These are phyloP conservation scores for Drusus annulatus DNA, from an alignment of 1,140 invertebrate genomes.

Conservation along the genomic window DNA sequence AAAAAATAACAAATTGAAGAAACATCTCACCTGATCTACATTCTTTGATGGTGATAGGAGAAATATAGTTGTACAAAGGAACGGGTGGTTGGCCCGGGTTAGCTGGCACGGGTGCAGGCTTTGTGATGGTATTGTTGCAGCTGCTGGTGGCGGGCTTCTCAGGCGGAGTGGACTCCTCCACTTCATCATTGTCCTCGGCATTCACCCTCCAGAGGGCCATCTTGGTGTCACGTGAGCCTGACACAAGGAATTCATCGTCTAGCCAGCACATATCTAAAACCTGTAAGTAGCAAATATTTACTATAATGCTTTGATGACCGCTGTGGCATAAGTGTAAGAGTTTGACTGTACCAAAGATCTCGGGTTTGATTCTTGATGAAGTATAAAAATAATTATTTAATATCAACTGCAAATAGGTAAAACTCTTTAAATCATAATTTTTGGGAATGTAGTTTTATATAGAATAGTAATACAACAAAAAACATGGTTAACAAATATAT, in stretches of 20 bases:
- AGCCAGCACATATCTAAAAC: constrained; percentile 95
- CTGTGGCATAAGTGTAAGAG: too few species aligned
- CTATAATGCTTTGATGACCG: too few species aligned
- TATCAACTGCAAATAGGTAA: too few species aligned
- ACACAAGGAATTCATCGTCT: constrained; percentile 95
- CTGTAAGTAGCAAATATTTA: constrained; percentile 58
- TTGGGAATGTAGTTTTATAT: too few species aligned
- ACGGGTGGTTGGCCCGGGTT: constrained; percentile 44
- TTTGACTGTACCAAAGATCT: too few species aligned
- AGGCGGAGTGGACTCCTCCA: constrained; percentile 12
- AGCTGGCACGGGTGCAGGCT: neutral
- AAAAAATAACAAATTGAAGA: constrained; percentile 32
- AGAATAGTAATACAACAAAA: too few species aligned
- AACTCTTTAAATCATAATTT: too few species aligned
- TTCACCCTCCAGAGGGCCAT: constrained; percentile 84
- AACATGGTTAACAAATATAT: too few species aligned
- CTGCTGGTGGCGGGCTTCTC: constrained; percentile 41
- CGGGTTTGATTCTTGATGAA: too few species aligned
- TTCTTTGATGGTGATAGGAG: constrained; percentile 82
- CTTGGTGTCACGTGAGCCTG: constrained; percentile 92
- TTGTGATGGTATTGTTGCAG: neutral
- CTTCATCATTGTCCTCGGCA: constrained; percentile 53
- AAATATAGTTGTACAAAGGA: constrained; percentile 75
- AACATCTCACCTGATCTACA: constrained; percentile 72
- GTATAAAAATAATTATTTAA: too few species aligned